Percentiles rank a stretch among this genome's conserved stretches.
Evolutionary conservation across 2,888 invertebrate species (phyloP).

Genomic region (Allacma fusca): DNA sequence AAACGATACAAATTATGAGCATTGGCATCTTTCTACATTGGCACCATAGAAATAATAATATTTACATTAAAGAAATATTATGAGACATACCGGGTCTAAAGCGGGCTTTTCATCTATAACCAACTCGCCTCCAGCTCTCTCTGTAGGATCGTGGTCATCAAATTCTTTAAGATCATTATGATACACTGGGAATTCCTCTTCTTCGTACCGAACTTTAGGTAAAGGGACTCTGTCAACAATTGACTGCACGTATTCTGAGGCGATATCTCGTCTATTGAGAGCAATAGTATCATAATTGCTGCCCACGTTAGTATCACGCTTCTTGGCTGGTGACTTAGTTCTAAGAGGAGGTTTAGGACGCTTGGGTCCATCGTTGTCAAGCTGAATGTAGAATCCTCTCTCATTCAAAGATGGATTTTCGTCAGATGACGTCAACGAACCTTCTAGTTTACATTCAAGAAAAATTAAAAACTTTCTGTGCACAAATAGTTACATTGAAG

Average conservation of each 20-base stretch:
- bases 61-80: too few relatives aligned
- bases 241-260: constrained; percentile 59
- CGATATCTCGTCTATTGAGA: constrained; percentile 49
- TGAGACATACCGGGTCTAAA: constrained; percentile 56
- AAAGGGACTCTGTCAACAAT: constrained; percentile 57
- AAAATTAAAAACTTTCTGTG: too few relatives aligned
- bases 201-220: constrained; percentile 48
- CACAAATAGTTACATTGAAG: too few relatives aligned
- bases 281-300: constrained; percentile 18
- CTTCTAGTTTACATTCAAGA: constrained; percentile 16
- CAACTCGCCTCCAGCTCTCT: constrained; percentile 54
- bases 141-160: constrained; percentile 36
- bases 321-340: constrained; percentile 59
- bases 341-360: constrained; percentile 87
- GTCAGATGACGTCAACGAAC: constrained; percentile 42
- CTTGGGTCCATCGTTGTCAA: constrained; percentile 87
- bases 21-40: too few relatives aligned
- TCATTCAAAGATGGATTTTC: constrained; percentile 55
- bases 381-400: constrained; percentile 84
- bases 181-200: constrained; percentile 39
- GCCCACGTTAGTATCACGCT: constrained; percentile 46
- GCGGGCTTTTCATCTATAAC: constrained; percentile 60
- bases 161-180: constrained; percentile 19
- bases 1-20: neutral
- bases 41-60: too few relatives aligned